Evolutionary conservation across 2,113 vertebrate species (phyloP).

Genomic region (Istiophorus platypterus): DNA sequence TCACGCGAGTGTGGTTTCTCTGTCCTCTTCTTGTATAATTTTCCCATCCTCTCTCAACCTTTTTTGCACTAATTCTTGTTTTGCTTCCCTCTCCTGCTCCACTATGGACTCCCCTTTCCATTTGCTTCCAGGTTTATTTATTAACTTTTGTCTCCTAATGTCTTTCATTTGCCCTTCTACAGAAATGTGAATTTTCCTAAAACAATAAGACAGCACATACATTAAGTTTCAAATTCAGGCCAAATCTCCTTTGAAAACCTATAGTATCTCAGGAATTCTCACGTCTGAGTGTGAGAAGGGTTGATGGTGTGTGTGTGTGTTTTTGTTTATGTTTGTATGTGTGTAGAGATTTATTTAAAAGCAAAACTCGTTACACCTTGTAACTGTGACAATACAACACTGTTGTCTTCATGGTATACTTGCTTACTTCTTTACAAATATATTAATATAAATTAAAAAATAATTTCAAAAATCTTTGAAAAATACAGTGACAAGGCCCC

Average conservation of each 20-base stretch:
- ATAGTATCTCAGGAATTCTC: too few relatives aligned
- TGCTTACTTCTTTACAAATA: too few relatives aligned
- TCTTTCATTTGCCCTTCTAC: neutral
- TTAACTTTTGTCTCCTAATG: neutral
- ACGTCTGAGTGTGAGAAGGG: neutral
- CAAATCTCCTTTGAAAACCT: conserved; percentile 12
- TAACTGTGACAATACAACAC: too few relatives aligned
- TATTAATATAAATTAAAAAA: too few relatives aligned
- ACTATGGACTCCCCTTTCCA: neutral
- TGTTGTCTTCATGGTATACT: too few relatives aligned
- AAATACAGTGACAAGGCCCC: too few relatives aligned
- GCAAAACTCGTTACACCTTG: too few relatives aligned
- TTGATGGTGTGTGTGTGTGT: too few relatives aligned
- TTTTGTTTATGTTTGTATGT: neutral
- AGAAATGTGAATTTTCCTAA: neutral
- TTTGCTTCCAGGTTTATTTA: neutral
- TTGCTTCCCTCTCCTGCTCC: conserved; percentile 4
- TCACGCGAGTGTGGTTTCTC: conserved; percentile 43
- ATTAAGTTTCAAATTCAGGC: neutral
- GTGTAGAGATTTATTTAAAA: too few relatives aligned
- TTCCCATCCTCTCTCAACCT: neutral
- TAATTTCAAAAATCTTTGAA: too few relatives aligned
- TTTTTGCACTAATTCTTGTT: conserved; percentile 4
- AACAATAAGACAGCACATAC: neutral
- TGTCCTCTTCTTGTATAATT: conserved; percentile 22